These are phyloP conservation scores for Brachionus plicatilis DNA, from an alignment of 1,140 invertebrate species.

Conservation along the genomic window DNA sequence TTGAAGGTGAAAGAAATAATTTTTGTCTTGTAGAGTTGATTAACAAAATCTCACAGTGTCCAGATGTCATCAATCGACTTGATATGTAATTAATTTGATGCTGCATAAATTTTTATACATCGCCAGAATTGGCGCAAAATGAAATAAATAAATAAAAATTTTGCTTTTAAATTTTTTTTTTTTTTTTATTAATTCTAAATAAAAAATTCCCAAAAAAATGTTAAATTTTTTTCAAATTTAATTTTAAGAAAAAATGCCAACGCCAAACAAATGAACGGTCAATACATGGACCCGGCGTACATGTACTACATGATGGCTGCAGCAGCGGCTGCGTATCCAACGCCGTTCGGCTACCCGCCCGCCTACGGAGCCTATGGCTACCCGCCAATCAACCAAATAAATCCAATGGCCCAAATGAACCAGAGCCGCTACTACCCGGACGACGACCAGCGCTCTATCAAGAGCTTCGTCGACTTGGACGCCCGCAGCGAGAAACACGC, in stretches of 20 bases:
- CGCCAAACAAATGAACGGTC: background rate
- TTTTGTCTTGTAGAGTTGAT: too few species aligned
- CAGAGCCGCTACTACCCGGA: background rate
- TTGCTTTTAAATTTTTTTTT: too few species aligned
- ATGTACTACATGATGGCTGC: constrained; percentile 32
- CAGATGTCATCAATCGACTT: too few species aligned
- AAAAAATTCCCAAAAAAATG: too few species aligned
- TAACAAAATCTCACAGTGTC: too few species aligned
- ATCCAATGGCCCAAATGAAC: background rate
- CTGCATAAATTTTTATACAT: too few species aligned
- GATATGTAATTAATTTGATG: too few species aligned
- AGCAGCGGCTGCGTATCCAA: background rate
- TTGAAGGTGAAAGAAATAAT: too few species aligned
- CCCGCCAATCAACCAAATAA: background rate
- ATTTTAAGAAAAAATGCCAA: background rate
- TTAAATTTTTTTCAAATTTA: too few species aligned
- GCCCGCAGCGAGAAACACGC: background rate
- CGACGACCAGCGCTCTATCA: background rate
- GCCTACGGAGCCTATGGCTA: background rate
- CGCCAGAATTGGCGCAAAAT: too few species aligned
- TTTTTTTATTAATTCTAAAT: too few species aligned
- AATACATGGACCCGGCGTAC: constrained; percentile 1
- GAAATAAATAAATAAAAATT: too few species aligned
- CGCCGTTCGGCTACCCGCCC: background rate
- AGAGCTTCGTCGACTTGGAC: background rate